Evolutionary conservation across 2,888 invertebrate species (phyloP).

Genomic region (Automeris io): DNA sequence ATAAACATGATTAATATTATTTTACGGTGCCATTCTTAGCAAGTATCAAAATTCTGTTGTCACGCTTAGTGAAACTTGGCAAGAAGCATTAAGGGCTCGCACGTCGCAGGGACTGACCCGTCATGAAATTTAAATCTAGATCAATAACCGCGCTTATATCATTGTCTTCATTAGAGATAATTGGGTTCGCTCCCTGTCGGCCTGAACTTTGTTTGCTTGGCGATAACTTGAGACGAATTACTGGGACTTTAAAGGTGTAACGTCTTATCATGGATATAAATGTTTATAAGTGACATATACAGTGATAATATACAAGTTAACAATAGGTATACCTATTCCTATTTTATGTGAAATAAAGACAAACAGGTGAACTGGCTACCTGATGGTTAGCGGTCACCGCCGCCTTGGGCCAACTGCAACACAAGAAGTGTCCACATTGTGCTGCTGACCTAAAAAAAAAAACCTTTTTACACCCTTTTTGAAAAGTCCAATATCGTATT

Average conservation of each 20-base stretch:
- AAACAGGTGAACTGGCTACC: too few relatives aligned
- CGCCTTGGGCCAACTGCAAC: too few relatives aligned
- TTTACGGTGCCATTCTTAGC: conserved; percentile 20
- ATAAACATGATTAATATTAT: neutral
- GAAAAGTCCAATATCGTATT: too few relatives aligned
- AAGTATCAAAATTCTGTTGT: conserved; percentile 37
- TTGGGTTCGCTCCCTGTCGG: conserved; percentile 73
- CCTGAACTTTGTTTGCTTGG: conserved; percentile 71
- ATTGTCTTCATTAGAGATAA: conserved; percentile 79
- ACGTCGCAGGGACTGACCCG: conserved; percentile 75
- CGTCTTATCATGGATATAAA: neutral
- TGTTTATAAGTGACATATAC: neutral
- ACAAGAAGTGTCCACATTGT: too few relatives aligned
- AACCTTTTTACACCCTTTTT: too few relatives aligned
- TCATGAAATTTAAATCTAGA: conserved; percentile 78
- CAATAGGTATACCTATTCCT: too few relatives aligned
- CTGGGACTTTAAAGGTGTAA: conserved; percentile 52
- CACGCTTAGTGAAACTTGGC: conserved; percentile 51
- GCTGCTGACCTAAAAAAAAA: too few relatives aligned
- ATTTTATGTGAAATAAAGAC: too few relatives aligned
- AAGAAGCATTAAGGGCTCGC: conserved; percentile 75
- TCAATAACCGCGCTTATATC: conserved; percentile 78
- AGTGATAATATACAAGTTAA: too few relatives aligned
- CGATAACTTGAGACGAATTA: conserved; percentile 75
- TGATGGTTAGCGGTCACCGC: too few relatives aligned